These are phyloP conservation scores for Apocrypta bakeri DNA, from an alignment of 1,140 invertebrate genomes.

Conservation along the genomic window DNA sequence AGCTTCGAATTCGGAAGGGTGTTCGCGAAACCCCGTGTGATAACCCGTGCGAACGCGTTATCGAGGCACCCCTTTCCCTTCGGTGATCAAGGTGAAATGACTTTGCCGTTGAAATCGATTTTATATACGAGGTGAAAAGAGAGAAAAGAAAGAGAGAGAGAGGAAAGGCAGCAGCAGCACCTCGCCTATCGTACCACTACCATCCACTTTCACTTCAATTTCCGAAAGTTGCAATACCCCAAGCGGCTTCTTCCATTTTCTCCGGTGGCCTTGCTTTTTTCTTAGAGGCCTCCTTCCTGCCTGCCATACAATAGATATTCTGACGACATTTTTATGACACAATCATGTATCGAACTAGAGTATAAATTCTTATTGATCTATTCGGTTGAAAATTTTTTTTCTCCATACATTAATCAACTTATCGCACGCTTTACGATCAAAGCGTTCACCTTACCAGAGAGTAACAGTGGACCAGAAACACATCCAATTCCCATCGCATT, in stretches of 20 bases:
- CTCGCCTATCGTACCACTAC: slow-evolving; percentile 12
- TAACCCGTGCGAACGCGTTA: background rate
- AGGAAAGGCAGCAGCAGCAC: background rate
- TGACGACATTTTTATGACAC: background rate
- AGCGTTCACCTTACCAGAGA: background rate
- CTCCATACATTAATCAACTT: too few relatives aligned
- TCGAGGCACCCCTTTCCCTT: background rate
- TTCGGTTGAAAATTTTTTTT: too few relatives aligned
- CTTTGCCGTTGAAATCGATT: slow-evolving; percentile 28
- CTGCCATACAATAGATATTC: background rate
- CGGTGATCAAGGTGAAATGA: slow-evolving; percentile 26
- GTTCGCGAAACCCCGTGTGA: background rate
- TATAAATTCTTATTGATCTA: slow-evolving; percentile 20
- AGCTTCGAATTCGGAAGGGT: background rate
- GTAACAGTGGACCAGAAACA: too few relatives aligned
- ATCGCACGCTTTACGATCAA: too few relatives aligned
- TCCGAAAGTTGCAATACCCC: slow-evolving; percentile 38
- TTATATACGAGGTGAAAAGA: slow-evolving; percentile 12
- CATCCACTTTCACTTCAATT: slow-evolving; percentile 47
- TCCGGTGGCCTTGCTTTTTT: background rate
- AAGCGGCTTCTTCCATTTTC: background rate
- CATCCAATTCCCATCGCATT: background rate
- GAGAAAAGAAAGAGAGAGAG: background rate
- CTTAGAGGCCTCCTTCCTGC: background rate
- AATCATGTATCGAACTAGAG: background rate